These are phyloP conservation scores for Cichlasoma orientale DNA, from an alignment of 2,797 vertebrate genomes.

Conservation along the genomic window DNA sequence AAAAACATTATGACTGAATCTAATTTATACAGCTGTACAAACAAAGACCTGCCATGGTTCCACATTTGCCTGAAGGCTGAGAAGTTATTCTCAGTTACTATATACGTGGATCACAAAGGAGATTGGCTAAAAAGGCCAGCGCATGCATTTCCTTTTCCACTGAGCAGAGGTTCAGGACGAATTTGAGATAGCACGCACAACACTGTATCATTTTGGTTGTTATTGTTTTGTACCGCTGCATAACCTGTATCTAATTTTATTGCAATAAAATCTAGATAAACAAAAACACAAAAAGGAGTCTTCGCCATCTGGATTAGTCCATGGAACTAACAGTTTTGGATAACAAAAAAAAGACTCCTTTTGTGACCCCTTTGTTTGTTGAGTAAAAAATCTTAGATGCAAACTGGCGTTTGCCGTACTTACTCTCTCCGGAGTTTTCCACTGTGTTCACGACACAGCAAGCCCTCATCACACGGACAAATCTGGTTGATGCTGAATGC, in stretches of 20 bases:
- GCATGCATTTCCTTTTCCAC: neutral
- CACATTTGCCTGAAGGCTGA: neutral
- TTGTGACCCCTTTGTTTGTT: rapidly evolving
- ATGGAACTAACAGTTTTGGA: neutral
- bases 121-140: neutral
- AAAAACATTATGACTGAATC: neutral
- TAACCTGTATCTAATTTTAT: too few species aligned
- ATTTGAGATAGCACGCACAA: neutral
- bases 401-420: slow-evolving; percentile 50
- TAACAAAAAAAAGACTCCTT: rapidly evolving
- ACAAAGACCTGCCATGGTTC: too few species aligned
- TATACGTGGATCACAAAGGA: neutral
- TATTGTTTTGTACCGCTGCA: too few species aligned
- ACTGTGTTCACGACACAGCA: slow-evolving; percentile 78
- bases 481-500: slow-evolving; percentile 91
- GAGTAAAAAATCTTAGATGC: rapidly evolving
- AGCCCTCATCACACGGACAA: slow-evolving; percentile 86
- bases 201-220: neutral
- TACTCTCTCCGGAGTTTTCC: slow-evolving; percentile 74
- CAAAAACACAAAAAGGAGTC: neutral
- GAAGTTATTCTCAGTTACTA: neutral
- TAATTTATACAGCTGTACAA: neutral
- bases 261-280: neutral
- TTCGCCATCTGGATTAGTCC: neutral
- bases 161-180: neutral